phyloP scores from a whole-genome alignment of 2,888 invertebrate genomes.

The Alviniconcha strummeri region DNA sequence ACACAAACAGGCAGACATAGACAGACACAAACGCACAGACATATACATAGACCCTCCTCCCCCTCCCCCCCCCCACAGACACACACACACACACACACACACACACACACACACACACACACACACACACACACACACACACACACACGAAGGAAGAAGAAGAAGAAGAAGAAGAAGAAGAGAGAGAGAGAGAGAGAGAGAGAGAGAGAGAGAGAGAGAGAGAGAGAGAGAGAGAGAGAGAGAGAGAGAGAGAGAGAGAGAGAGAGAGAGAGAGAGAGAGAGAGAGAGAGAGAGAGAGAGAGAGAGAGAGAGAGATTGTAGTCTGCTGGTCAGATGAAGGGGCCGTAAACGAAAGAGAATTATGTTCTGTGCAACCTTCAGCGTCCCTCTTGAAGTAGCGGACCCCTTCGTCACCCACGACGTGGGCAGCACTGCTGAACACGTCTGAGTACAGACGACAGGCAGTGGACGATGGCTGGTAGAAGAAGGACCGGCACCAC shows the following conservation, averaged over 20 bases:
- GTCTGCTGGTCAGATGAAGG: too few relatives aligned
- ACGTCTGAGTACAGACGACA: too few relatives aligned
- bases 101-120: conserved; percentile 4
- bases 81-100: conserved; percentile 16
- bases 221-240: neutral
- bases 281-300: conserved; percentile 3
- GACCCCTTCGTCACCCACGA: too few relatives aligned
- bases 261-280: neutral
- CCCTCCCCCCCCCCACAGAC: neutral
- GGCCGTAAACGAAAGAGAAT: too few relatives aligned
- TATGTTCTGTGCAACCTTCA: too few relatives aligned
- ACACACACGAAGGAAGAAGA: neutral
- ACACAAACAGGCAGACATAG: neutral
- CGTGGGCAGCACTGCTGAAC: too few relatives aligned
- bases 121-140: neutral
- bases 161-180: neutral
- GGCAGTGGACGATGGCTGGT: too few relatives aligned
- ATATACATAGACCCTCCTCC: neutral
- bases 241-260: neutral
- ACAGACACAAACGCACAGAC: neutral
- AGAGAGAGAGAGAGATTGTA: too few relatives aligned
- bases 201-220: neutral
- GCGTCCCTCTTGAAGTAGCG: too few relatives aligned
- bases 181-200: neutral
- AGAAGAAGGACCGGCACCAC: too few relatives aligned